A percentile compares a stretch with the other conserved stretches of the same genome.
These are phyloP conservation scores for Rhingia campestris DNA, from an alignment of 2,888 invertebrate genomes.

Conservation along the genomic window DNA sequence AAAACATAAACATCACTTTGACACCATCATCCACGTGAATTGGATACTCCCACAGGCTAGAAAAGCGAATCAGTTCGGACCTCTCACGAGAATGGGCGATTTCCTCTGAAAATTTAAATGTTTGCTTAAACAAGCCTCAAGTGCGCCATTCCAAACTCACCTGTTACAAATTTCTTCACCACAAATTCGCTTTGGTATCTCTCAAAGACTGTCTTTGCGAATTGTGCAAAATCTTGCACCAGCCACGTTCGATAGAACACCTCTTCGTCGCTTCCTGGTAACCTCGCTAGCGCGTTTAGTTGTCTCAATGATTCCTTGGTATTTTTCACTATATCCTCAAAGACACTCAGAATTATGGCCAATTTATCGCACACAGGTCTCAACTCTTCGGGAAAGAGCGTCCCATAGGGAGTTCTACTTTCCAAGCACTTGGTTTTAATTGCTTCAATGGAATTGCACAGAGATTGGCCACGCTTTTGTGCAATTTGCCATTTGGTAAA, in stretches of 20 bases:
- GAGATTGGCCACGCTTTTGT: conserved; percentile 78
- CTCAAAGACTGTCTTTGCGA: conserved; percentile 76
- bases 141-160: conserved; percentile 73
- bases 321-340: conserved; percentile 78
- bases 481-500: conserved; percentile 80
- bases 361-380: conserved; percentile 78
- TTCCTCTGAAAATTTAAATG: conserved; percentile 75
- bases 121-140: background rate
- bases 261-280: conserved; percentile 76
- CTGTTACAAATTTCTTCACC: conserved; percentile 78
- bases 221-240: conserved; percentile 77
- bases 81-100: conserved; percentile 79
- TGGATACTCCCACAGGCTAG: conserved; percentile 80
- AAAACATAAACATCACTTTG: conserved; percentile 76
- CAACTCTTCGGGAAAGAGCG: conserved; percentile 77
- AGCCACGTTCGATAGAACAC: conserved; percentile 80
- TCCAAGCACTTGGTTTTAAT: conserved; percentile 79
- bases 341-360: conserved; percentile 78
- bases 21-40: conserved; percentile 78
- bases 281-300: conserved; percentile 76
- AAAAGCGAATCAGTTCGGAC: conserved; percentile 77
- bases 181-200: conserved; percentile 77
- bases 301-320: conserved; percentile 77
- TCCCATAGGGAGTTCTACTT: conserved; percentile 2
- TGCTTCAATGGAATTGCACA: conserved; percentile 80